Percentiles rank a stretch among this genome's conserved stretches.
These are phyloP conservation scores for Scalopus aquaticus DNA, from an alignment of 2,113 vertebrate genomes.

Conservation along the genomic window DNA sequence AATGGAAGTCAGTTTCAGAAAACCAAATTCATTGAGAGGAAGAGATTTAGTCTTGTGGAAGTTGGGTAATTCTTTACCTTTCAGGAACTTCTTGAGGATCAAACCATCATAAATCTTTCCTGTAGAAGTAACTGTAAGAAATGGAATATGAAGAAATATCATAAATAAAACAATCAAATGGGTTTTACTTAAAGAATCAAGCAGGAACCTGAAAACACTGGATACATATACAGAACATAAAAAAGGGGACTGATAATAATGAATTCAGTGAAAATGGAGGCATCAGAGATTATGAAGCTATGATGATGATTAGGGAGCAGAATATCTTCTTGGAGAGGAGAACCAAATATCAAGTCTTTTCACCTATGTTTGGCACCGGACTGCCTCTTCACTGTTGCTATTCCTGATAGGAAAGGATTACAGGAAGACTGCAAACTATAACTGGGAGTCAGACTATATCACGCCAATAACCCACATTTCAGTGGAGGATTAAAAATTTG, in stretches of 20 bases:
- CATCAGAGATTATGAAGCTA: neutral
- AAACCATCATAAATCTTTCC: slow-evolving; percentile 46
- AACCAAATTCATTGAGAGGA: slow-evolving; percentile 26
- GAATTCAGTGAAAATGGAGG: slow-evolving; percentile 27
- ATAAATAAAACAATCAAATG: slow-evolving; percentile 32
- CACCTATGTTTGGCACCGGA: neutral
- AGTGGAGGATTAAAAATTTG: neutral
- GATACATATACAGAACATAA: neutral
- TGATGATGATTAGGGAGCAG: neutral
- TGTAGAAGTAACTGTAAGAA: slow-evolving; percentile 69
- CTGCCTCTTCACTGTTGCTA: neutral
- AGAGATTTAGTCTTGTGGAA: slow-evolving; percentile 8
- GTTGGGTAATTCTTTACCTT: slow-evolving; percentile 71
- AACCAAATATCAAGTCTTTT: slow-evolving; percentile 12
- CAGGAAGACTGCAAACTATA: neutral
- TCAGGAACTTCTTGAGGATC: slow-evolving; percentile 65
- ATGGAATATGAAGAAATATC: slow-evolving; percentile 51
- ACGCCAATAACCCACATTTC: neutral
- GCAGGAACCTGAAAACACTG: slow-evolving; percentile 18
- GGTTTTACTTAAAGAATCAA: slow-evolving; percentile 36
- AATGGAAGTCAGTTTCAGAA: slow-evolving; percentile 47
- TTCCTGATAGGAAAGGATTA: slow-evolving; percentile 24
- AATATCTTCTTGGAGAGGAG: neutral
- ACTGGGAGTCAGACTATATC: neutral
- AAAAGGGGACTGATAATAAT: neutral